phyloP scores from a whole-genome alignment of 2,113 vertebrate species.

The Uropsilus gracilis region DNA sequence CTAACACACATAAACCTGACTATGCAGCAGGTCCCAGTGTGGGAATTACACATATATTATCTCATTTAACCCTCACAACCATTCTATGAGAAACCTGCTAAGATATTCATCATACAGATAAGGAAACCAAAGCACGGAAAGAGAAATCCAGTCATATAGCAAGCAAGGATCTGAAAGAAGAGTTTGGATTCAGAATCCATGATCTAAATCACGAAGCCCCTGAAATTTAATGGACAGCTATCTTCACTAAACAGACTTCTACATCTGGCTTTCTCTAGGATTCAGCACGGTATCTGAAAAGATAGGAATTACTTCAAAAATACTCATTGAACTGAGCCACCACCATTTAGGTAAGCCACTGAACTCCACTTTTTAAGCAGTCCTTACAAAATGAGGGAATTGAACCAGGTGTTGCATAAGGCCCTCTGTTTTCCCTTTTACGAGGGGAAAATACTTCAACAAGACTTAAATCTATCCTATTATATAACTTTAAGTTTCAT shows the following conservation, averaged over 20 bases:
- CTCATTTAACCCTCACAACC: too few relatives aligned
- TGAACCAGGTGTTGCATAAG: neutral
- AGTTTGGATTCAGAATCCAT: neutral
- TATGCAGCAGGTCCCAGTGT: neutral
- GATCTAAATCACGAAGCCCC: neutral
- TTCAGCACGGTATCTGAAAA: neutral
- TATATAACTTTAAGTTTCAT: constrained; percentile 37
- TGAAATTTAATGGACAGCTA: neutral
- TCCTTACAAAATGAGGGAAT: neutral
- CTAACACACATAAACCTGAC: neutral
- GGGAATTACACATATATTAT: neutral
- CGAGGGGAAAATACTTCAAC: neutral
- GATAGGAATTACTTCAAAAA: neutral
- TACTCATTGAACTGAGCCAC: neutral
- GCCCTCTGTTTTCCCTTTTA: neutral
- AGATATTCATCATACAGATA: neutral
- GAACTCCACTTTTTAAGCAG: neutral
- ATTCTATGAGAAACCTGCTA: neutral
- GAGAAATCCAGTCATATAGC: neutral
- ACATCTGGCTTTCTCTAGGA: neutral
- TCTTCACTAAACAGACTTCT: neutral
- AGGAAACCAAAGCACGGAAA: constrained; percentile 37
- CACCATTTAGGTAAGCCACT: neutral
- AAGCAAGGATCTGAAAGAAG: constrained; percentile 3
- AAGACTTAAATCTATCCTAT: neutral